Conservation (phyloP, 2,888 invertebrate genomes). For the Rhopalosiphum nymphaeae region DNA sequence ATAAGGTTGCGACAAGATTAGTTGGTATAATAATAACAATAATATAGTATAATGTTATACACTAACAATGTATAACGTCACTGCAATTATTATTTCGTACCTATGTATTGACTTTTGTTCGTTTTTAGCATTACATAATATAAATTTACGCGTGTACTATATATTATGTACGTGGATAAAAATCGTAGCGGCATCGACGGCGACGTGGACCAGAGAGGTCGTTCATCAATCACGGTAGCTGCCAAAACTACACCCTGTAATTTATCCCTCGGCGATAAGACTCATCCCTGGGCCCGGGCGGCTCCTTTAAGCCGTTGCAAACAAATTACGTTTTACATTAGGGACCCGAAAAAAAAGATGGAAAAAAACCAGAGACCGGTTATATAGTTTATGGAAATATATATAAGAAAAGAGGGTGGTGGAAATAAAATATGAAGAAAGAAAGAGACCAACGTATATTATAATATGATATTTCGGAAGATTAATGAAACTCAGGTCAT, state of each 20-base stretch:
- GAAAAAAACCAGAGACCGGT: constrained; percentile 46
- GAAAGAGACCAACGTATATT: constrained; percentile 41
- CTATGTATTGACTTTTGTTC: not conserved
- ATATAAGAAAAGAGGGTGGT: constrained; percentile 33
- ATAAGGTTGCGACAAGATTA: not conserved
- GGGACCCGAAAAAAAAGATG: constrained; percentile 23
- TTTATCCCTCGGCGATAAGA: constrained; percentile 64
- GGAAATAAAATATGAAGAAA: constrained; percentile 21
- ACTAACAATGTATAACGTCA: not conserved
- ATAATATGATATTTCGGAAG: constrained; percentile 61
- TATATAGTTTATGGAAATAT: constrained; percentile 62
- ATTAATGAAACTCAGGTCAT: constrained; percentile 64
- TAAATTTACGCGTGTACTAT: not conserved
- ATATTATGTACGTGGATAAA: constrained; percentile 26
- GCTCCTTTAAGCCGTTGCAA: constrained; percentile 61
- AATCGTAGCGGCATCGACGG: constrained; percentile 2
- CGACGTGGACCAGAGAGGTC: not conserved
- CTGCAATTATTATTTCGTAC: not conserved
- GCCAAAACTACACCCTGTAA: constrained; percentile 64
- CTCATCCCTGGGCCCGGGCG: constrained; percentile 47
- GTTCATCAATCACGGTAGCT: constrained; percentile 62
- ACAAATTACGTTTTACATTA: constrained; percentile 65
- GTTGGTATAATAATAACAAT: not conserved
- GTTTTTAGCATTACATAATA: constrained; percentile 41
- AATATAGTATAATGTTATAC: not conserved